These are phyloP conservation scores for Cephalopterus ornatus DNA, from an alignment of 2,113 vertebrate species.

Conservation along the genomic window DNA sequence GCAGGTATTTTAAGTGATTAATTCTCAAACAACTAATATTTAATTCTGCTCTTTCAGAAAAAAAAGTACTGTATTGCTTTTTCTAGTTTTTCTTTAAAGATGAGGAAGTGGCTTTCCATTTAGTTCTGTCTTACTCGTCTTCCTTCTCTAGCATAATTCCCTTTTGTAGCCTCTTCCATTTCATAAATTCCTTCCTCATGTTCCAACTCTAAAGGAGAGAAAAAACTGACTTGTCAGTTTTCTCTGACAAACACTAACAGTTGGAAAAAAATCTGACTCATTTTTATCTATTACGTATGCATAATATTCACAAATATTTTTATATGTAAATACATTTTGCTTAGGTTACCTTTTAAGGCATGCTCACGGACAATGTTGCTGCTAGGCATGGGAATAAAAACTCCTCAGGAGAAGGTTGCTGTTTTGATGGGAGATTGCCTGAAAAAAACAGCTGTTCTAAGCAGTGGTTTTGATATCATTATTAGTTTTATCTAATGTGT, in stretches of 20 bases:
- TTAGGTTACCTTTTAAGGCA: too few relatives aligned
- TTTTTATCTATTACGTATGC: neutral
- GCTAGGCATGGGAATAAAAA: neutral
- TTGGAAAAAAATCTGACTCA: neutral
- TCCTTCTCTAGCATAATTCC: neutral
- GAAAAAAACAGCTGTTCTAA: neutral
- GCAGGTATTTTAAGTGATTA: neutral
- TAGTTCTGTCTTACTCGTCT: neutral
- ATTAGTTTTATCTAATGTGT: neutral
- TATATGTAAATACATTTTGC: too few relatives aligned
- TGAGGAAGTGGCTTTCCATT: neutral
- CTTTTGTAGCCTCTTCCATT: neutral
- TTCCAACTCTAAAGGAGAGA: neutral
- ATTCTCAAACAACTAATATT: neutral
- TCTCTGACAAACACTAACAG: neutral
- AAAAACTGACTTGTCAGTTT: fast-evolving
- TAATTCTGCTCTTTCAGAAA: neutral
- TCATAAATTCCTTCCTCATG: neutral
- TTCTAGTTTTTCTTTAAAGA: neutral
- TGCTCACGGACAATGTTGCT: neutral
- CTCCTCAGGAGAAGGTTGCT: neutral
- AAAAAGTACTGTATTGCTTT: neutral
- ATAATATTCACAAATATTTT: neutral
- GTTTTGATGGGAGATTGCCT: neutral
- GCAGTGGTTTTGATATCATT: neutral